phyloP scores from a whole-genome alignment of 1,140 invertebrate genomes.

The Drosophila santomea region DNA sequence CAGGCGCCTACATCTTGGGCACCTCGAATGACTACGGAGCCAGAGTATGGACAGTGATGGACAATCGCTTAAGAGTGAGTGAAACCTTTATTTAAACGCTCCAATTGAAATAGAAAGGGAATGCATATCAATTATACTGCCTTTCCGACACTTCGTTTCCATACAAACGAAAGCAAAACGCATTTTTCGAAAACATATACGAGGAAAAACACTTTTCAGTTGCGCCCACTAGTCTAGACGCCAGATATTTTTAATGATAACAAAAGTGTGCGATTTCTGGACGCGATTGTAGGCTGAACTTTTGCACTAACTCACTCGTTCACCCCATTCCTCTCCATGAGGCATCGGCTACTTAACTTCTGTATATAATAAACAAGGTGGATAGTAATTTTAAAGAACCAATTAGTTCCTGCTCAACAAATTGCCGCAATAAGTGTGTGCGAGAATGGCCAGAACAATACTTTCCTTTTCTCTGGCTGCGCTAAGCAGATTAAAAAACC shows the following conservation, averaged over 20 bases:
- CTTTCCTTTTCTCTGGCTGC: slow-evolving; percentile 47
- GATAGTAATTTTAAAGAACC: background rate
- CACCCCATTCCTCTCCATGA: no score
- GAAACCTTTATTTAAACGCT: background rate
- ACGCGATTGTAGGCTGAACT: background rate
- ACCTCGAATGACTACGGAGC: slow-evolving; percentile 98
- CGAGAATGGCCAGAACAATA: slow-evolving; percentile 4
- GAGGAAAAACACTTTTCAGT: background rate
- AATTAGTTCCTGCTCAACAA: slow-evolving; percentile 8
- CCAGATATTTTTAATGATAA: background rate
- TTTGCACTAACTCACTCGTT: background rate
- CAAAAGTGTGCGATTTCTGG: background rate
- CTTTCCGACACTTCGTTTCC: background rate
- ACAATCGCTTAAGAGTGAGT: slow-evolving; percentile 93
- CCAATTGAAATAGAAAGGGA: background rate
- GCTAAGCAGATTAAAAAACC: slow-evolving; percentile 20
- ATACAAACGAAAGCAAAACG: background rate
- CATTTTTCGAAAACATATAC: background rate
- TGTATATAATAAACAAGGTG: background rate
- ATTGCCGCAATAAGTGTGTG: slow-evolving; percentile 27
- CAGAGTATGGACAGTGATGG: slow-evolving; percentile 95
- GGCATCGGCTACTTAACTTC: no score
- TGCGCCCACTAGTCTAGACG: background rate
- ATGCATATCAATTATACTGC: background rate
- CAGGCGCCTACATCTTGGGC: slow-evolving; percentile 93